Conservation (phyloP, 2,797 vertebrate species). For the Sternarchorhynchus goeldii region DNA sequence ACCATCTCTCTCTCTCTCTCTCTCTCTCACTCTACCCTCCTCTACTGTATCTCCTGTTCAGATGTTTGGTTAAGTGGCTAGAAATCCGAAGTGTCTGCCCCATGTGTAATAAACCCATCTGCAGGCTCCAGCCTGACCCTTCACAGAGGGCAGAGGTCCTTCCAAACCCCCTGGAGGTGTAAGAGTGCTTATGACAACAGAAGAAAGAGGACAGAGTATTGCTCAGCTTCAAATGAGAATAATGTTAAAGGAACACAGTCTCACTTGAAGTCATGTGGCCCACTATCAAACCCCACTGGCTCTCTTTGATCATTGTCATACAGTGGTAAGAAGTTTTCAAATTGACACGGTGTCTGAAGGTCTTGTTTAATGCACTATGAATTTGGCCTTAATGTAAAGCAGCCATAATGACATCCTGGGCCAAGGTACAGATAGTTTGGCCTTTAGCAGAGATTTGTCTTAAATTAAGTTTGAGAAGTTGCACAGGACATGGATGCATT, state of each 20-base stretch:
- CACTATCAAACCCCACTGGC: constrained; percentile 13
- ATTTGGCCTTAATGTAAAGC: constrained; percentile 11
- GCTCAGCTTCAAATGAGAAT: constrained; percentile 8
- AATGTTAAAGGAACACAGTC: constrained; percentile 13
- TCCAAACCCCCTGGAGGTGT: constrained; percentile 73
- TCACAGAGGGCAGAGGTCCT: constrained; percentile 63
- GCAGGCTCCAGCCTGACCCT: constrained; percentile 69
- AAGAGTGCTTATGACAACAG: constrained; percentile 39
- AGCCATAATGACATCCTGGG: neutral
- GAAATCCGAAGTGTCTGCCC: constrained; percentile 82
- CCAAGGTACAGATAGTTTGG: constrained; percentile 1
- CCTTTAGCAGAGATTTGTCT: neutral
- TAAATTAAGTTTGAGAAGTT: constrained; percentile 5
- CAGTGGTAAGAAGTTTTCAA: constrained; percentile 18
- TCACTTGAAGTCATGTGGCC: constrained; percentile 27
- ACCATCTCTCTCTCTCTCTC: constrained; percentile 14
- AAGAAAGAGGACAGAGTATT: constrained; percentile 12
- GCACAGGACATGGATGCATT: constrained; percentile 16
- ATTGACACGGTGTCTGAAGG: constrained; percentile 5
- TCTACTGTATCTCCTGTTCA: constrained; percentile 52
- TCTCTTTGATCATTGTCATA: constrained; percentile 4
- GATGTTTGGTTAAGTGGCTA: constrained; percentile 83
- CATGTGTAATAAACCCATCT: constrained; percentile 83
- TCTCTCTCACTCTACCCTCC: neutral
- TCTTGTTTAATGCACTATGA: constrained; percentile 22